Percentiles rank a stretch among this genome's conserved stretches.
Evolutionary conservation across 1,140 invertebrate genomes (phyloP).

Genomic region (Heliconius eleuchia): DNA sequence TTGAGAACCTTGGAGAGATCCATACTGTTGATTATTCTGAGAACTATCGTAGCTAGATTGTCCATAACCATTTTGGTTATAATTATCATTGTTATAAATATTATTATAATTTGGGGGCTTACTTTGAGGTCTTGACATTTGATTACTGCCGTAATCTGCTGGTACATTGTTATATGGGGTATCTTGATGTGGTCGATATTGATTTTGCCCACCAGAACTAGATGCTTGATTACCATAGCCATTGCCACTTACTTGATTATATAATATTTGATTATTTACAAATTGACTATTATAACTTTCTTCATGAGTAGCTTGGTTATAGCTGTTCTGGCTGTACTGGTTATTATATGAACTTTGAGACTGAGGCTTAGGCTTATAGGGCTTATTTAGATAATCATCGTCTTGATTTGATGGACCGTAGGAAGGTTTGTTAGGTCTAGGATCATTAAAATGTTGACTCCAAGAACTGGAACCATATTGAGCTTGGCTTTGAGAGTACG

Average conservation of each 20-base stretch:
- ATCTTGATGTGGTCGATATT: slow-evolving; percentile 5
- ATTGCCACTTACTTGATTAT: slow-evolving; percentile 15
- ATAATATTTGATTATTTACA: slow-evolving; percentile 13
- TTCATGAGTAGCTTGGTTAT: slow-evolving; percentile 34
- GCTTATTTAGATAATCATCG: slow-evolving; percentile 35
- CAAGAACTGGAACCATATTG: slow-evolving; percentile 46
- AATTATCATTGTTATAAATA: slow-evolving; percentile 9
- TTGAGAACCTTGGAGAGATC: background rate
- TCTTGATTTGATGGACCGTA: slow-evolving; percentile 25
- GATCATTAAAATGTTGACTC: slow-evolving; percentile 40
- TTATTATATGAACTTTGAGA: slow-evolving; percentile 22
- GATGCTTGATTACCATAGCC: slow-evolving; percentile 20
- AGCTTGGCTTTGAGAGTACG: slow-evolving; percentile 47
- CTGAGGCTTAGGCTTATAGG: slow-evolving; percentile 40
- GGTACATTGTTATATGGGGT: background rate
- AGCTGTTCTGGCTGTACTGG: slow-evolving; percentile 27
- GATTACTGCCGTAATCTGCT: background rate
- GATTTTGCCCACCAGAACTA: slow-evolving; percentile 10
- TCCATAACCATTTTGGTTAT: slow-evolving; percentile 11
- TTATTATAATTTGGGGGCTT: slow-evolving; percentile 5
- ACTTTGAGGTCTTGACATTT: slow-evolving; percentile 4
- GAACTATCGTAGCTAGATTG: background rate
- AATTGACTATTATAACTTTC: slow-evolving; percentile 27
- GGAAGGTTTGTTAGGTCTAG: slow-evolving; percentile 43
- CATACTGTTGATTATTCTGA: slow-evolving; percentile 4